Conservation (phyloP, 2,888 invertebrate species). For the Octodonta nipae region DNA sequence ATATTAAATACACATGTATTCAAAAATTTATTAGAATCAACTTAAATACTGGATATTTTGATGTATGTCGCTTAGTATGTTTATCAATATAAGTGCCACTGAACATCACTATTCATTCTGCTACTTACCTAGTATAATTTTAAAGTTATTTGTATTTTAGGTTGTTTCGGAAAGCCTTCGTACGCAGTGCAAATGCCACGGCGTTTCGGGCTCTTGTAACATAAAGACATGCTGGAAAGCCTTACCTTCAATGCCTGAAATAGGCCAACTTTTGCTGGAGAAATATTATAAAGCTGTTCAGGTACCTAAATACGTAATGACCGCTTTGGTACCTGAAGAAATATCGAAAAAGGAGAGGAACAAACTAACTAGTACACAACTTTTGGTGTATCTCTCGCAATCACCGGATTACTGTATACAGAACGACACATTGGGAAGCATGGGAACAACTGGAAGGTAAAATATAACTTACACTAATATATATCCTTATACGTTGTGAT, state of each 20-base stretch:
- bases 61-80: no score
- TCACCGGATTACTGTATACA: slow-evolving; percentile 74
- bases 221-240: slow-evolving; percentile 72
- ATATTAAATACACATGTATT: no score
- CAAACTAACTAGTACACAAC: slow-evolving; percentile 35
- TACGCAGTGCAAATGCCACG: slow-evolving; percentile 69
- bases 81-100: no score
- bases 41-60: no score
- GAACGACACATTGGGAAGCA: slow-evolving; percentile 58
- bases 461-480: no score
- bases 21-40: no score
- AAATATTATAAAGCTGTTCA: slow-evolving; percentile 45
- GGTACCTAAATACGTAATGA: slow-evolving; percentile 22
- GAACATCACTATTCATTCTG: slow-evolving; percentile 5
- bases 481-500: no score
- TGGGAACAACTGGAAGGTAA: slow-evolving; percentile 66
- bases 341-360: slow-evolving; percentile 11
- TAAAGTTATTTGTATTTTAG: slow-evolving; percentile 33
- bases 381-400: slow-evolving; percentile 61
- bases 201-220: slow-evolving; percentile 71
- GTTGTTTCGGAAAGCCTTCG: slow-evolving; percentile 47
- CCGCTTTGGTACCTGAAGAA: slow-evolving; percentile 6
- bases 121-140: neutral
- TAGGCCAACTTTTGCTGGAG: slow-evolving; percentile 44
- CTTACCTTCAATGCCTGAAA: slow-evolving; percentile 44